phyloP scores from a whole-genome alignment of 2,113 vertebrate genomes.

The Lamprologus tigripictilis region DNA sequence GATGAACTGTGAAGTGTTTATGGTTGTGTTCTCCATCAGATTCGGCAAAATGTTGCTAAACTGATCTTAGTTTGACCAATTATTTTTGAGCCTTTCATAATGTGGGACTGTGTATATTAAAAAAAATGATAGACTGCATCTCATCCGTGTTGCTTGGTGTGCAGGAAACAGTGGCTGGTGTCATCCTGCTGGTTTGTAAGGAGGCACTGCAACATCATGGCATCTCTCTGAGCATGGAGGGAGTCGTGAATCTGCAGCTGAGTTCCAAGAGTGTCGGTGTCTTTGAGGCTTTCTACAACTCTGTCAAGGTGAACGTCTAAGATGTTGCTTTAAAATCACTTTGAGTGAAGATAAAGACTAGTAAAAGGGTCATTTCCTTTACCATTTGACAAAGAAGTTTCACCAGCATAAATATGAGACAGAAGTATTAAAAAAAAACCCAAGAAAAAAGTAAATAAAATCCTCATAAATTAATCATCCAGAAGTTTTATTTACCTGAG shows the following conservation, averaged over 20 bases:
- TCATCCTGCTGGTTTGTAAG: constrained; percentile 83
- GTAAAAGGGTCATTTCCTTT: not conserved
- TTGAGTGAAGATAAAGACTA: not conserved
- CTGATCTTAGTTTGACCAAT: not conserved
- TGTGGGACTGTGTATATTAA: not conserved
- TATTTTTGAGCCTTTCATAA: not conserved
- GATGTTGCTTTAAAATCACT: not conserved
- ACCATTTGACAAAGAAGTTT: not conserved
- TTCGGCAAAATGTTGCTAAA: not conserved
- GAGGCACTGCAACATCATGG: constrained; percentile 90
- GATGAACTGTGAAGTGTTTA: not conserved
- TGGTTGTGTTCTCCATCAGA: not conserved
- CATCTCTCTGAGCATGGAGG: constrained; percentile 88
- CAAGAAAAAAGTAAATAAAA: not conserved
- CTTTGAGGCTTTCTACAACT: constrained; percentile 98
- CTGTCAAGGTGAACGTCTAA: constrained; percentile 81
- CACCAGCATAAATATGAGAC: not conserved
- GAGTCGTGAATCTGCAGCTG: constrained; percentile 90
- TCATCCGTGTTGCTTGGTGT: not conserved
- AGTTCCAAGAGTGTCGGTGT: constrained; percentile 96
- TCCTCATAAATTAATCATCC: not conserved
- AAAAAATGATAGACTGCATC: not conserved
- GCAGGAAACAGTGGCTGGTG: constrained; percentile 85
- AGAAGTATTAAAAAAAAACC: fast-evolving
- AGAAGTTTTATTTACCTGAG: not conserved